Evolutionary conservation across 2,113 vertebrate genomes (phyloP).

Genomic region (Pardalotus punctatus): DNA sequence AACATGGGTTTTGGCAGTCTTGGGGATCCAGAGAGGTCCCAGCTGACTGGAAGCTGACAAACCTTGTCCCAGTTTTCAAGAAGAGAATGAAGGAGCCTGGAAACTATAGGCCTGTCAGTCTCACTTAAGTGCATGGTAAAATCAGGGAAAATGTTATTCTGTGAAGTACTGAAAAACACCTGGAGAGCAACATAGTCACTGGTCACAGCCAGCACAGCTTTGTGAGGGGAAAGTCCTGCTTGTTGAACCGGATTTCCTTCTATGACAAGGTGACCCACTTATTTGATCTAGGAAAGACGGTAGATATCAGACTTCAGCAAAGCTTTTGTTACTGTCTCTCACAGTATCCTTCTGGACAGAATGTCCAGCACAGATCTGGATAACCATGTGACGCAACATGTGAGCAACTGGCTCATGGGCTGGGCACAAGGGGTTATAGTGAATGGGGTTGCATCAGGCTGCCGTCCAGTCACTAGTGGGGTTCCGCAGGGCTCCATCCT

Average conservation of each 20-base stretch:
- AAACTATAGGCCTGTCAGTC: neutral
- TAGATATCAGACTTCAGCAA: neutral
- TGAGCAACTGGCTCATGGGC: neutral
- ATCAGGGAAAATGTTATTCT: neutral
- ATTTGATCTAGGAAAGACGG: neutral
- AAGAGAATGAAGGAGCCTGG: neutral
- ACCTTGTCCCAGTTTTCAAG: neutral
- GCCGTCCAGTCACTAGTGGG: no score
- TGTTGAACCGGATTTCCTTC: neutral
- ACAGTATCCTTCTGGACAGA: neutral
- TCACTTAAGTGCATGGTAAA: neutral
- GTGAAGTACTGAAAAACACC: neutral
- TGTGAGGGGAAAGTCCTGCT: neutral
- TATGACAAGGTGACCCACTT: neutral
- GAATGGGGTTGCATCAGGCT: neutral
- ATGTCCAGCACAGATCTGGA: neutral
- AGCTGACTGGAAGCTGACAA: neutral
- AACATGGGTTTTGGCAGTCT: neutral
- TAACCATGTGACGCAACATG: accelerated
- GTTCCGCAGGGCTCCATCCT: neutral
- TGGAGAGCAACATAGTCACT: neutral
- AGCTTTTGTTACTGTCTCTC: neutral
- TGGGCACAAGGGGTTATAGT: neutral
- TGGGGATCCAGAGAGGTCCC: neutral
- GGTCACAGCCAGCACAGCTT: neutral